These are phyloP conservation scores for Ernsta delagoae DNA, from an alignment of 2,888 invertebrate genomes.

Conservation along the genomic window DNA sequence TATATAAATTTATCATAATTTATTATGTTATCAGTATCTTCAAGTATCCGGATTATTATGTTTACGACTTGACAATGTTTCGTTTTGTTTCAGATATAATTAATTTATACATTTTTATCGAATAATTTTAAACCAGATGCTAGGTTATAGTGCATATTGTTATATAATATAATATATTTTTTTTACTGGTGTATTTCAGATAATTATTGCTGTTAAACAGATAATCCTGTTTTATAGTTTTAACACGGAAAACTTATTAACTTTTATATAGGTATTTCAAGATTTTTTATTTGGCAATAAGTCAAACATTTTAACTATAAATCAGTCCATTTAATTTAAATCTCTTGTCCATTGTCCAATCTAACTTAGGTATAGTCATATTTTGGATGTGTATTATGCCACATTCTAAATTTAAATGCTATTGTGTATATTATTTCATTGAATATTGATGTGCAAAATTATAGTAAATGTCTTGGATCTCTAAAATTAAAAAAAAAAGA, in stretches of 20 bases:
- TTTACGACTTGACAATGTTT: conserved; percentile 23
- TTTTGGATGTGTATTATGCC: conserved; percentile 84
- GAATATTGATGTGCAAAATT: conserved; percentile 84
- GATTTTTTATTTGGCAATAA: conserved; percentile 56
- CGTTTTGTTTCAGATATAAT: conserved; percentile 29
- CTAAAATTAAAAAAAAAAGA: conserved; percentile 83
- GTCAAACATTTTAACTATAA: conserved; percentile 52
- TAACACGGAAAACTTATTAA: conserved; percentile 66
- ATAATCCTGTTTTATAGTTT: conserved; percentile 79
- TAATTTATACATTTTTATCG: conserved; percentile 42
- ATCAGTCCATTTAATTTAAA: conserved; percentile 75
- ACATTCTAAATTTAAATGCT: conserved; percentile 77
- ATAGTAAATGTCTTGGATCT: conserved; percentile 85
- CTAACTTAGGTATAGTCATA: conserved; percentile 82
- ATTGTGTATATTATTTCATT: conserved; percentile 83
- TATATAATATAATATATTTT: conserved; percentile 79
- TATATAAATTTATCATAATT: conserved; percentile 13
- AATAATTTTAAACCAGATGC: conserved; percentile 50
- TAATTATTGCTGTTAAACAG: conserved; percentile 80
- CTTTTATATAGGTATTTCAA: conserved; percentile 67
- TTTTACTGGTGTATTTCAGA: conserved; percentile 82
- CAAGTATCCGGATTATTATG: conserved; percentile 35
- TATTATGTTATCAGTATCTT: conserved; percentile 34
- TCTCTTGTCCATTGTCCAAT: conserved; percentile 82
- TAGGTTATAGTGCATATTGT: conserved; percentile 70